Conservation (phyloP, 2,113 vertebrate species). For the Melierax canorus region DNA sequence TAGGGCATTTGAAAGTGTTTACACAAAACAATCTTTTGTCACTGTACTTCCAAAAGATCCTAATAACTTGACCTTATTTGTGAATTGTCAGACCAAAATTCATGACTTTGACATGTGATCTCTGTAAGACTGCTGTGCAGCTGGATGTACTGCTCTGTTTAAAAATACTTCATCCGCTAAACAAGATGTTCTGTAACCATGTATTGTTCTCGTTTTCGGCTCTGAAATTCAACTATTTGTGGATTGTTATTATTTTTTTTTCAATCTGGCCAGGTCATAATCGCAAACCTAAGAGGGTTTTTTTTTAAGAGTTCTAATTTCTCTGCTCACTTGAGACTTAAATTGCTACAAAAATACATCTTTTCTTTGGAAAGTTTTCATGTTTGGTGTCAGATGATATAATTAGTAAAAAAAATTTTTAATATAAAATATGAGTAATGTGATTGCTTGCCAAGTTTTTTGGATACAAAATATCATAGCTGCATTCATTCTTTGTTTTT, state of each 20-base stretch:
- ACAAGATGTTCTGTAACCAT: not conserved
- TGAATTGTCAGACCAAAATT: not conserved
- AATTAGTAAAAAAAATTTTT: not conserved
- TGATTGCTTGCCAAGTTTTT: not conserved
- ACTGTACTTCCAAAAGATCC: not conserved
- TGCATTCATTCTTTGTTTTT: not conserved
- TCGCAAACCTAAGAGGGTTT: not conserved
- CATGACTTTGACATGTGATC: not conserved
- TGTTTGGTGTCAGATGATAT: not conserved
- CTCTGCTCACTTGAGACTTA: not conserved
- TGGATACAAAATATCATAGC: not conserved
- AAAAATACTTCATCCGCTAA: not conserved
- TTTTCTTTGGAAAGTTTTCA: not conserved
- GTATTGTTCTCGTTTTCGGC: fast-evolving
- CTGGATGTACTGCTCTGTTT: not conserved
- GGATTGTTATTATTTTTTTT: not conserved
- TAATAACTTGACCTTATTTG: not conserved
- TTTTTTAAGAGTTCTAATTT: not conserved
- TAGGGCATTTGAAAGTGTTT: not conserved
- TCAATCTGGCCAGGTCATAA: not conserved
- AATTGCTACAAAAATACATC: not conserved
- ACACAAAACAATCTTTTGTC: not conserved
- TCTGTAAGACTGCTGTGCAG: not conserved
- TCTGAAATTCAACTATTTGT: not conserved
- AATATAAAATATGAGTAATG: not conserved